phyloP scores from a whole-genome alignment of 2,888 invertebrate species.

The Sarcophaga carnaria region DNA sequence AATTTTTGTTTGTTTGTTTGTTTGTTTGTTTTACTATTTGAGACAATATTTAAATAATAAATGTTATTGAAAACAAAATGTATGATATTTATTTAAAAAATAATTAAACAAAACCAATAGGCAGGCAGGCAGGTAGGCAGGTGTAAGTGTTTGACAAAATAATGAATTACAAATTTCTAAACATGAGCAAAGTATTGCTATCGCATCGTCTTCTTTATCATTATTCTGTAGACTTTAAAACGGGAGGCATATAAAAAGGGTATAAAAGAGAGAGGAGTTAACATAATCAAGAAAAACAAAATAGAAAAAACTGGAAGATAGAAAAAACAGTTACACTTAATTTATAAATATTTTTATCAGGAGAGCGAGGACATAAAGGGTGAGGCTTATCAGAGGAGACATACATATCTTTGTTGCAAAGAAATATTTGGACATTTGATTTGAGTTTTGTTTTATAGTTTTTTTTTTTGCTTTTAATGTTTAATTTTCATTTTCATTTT shows the following conservation, averaged over 20 bases:
- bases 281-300: neutral
- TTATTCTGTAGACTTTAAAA: neutral
- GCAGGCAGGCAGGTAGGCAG: neutral
- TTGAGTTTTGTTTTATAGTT: constrained; percentile 38
- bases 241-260: neutral
- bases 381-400: neutral
- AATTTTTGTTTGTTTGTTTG: neutral
- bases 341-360: constrained; percentile 17
- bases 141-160: neutral
- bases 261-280: neutral
- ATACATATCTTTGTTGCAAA: constrained; percentile 59
- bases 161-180: neutral
- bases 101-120: constrained; percentile 22
- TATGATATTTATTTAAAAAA: neutral
- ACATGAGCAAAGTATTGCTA: constrained; percentile 2
- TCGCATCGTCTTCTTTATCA: neutral
- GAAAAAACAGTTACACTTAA: constrained; percentile 34
- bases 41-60: constrained; percentile 22
- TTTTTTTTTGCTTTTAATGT: constrained; percentile 46
- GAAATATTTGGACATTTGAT: constrained; percentile 56
- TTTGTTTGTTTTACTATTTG: neutral
- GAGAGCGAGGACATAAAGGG: neutral
- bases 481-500: constrained; percentile 38
- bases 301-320: neutral
- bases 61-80: constrained; percentile 23